Conservation (phyloP, 2,888 invertebrate species). For the Tetropium fuscum region DNA sequence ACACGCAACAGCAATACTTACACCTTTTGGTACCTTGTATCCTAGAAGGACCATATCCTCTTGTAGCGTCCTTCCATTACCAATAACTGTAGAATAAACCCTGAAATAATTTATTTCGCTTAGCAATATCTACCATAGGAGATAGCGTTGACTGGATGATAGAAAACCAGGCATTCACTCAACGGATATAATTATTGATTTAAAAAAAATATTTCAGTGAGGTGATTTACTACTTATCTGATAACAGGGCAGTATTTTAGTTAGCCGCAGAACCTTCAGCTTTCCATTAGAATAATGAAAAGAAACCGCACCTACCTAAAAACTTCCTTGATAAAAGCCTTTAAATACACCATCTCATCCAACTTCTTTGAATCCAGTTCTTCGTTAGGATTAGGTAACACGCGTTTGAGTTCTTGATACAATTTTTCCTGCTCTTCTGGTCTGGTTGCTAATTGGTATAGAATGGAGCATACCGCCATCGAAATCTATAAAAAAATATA, state of each 20-base stretch:
- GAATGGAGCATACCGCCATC: slow-evolving; percentile 79
- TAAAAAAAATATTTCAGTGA: too few relatives aligned
- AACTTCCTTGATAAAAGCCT: slow-evolving; percentile 81
- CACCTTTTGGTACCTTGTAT: slow-evolving; percentile 82
- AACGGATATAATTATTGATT: too few relatives aligned
- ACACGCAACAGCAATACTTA: slow-evolving; percentile 68
- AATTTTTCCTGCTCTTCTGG: slow-evolving; percentile 75
- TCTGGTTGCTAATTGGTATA: slow-evolving; percentile 78
- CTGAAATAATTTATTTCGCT: slow-evolving; percentile 64
- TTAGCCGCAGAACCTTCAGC: too few relatives aligned
- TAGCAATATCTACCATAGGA: too few relatives aligned
- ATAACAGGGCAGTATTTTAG: too few relatives aligned
- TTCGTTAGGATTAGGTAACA: slow-evolving; percentile 66
- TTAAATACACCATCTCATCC: slow-evolving; percentile 75
- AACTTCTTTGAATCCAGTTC: slow-evolving; percentile 70
- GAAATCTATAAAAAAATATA: slow-evolving; percentile 81
- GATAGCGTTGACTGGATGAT: too few relatives aligned
- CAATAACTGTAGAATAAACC: slow-evolving; percentile 82
- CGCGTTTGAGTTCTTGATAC: slow-evolving; percentile 69
- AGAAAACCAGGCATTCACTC: too few relatives aligned
- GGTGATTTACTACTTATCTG: too few relatives aligned
- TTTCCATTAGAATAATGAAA: too few relatives aligned
- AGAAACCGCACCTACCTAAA: slow-evolving; percentile 73
- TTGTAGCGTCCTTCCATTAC: slow-evolving; percentile 78
- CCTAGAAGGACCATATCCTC: slow-evolving; percentile 79